Evolutionary conservation across 2,888 invertebrate species (phyloP).

Genomic region (Pseudococcus longispinus): DNA sequence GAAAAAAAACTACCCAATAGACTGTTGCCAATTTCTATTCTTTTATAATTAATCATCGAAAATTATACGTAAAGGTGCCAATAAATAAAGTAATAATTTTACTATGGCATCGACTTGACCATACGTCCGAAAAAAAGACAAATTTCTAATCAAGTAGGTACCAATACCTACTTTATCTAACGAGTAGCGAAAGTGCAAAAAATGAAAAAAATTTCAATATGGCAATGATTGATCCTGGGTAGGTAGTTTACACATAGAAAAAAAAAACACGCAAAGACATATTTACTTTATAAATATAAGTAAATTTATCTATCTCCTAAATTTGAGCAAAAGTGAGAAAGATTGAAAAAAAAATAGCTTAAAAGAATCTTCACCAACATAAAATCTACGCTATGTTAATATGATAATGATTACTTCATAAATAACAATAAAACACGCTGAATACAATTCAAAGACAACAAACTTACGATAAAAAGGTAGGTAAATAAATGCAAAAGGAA

Average conservation of each 20-base stretch:
- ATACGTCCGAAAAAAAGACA: neutral
- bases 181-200: slow-evolving; percentile 2
- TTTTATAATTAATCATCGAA: neutral
- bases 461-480: slow-evolving; percentile 44
- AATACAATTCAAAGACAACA: slow-evolving; percentile 45
- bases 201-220: neutral
- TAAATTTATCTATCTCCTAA: neutral
- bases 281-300: neutral
- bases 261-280: slow-evolving; percentile 5
- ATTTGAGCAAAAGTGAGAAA: slow-evolving; percentile 34
- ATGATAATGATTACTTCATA: slow-evolving; percentile 18
- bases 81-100: neutral
- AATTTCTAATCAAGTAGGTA: neutral
- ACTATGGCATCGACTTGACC: neutral
- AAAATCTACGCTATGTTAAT: slow-evolving; percentile 45
- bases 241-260: neutral
- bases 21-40: neutral
- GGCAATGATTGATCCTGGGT: neutral
- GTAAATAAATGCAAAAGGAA: slow-evolving; percentile 49
- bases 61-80: neutral
- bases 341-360: slow-evolving; percentile 23
- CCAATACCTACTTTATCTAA: neutral
- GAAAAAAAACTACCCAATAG: neutral
- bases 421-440: slow-evolving; percentile 48
- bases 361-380: slow-evolving; percentile 34